Percentiles rank a stretch among this genome's conserved stretches.
Evolutionary conservation across 1,140 invertebrate species (phyloP).

Genomic region (Araneus ventricosus): DNA sequence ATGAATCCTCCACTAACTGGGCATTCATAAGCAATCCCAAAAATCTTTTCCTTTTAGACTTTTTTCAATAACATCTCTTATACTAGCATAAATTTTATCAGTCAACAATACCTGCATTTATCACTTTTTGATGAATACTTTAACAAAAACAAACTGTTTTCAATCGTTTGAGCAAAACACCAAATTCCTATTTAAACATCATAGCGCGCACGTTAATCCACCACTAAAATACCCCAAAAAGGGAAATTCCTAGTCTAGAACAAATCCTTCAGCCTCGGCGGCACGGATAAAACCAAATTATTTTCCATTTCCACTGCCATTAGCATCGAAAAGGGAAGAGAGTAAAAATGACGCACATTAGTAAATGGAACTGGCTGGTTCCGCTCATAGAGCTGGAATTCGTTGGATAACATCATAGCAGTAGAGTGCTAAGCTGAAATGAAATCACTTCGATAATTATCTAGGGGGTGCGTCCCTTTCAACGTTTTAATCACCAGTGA

Average conservation of each 20-base stretch:
- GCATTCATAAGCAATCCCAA: too few species aligned
- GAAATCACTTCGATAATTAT: conserved; percentile 54
- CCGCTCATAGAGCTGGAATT: conserved; percentile 24
- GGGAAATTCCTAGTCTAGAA: background rate
- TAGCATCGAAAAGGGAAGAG: conserved; percentile 8
- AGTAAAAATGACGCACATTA: conserved; percentile 27
- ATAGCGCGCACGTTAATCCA: background rate
- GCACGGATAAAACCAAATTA: background rate
- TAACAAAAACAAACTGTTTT: too few species aligned
- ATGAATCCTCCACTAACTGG: too few species aligned
- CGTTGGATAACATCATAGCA: conserved; percentile 28
- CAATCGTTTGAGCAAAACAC: background rate
- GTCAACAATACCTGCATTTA: too few species aligned
- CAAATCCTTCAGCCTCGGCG: background rate
- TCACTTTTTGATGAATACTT: too few species aligned
- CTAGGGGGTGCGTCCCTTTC: conserved; percentile 39
- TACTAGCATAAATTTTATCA: too few species aligned
- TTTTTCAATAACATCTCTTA: too few species aligned
- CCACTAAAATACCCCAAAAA: background rate
- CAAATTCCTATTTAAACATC: background rate
- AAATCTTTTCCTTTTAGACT: too few species aligned
- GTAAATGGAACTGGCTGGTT: conserved; percentile 28
- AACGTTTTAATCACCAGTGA: conserved; percentile 45
- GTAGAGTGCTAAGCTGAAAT: conserved; percentile 33
- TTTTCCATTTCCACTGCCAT: conserved; percentile 33